phyloP scores from a whole-genome alignment of 2,888 invertebrate species.

The Tiliacea citrago region DNA sequence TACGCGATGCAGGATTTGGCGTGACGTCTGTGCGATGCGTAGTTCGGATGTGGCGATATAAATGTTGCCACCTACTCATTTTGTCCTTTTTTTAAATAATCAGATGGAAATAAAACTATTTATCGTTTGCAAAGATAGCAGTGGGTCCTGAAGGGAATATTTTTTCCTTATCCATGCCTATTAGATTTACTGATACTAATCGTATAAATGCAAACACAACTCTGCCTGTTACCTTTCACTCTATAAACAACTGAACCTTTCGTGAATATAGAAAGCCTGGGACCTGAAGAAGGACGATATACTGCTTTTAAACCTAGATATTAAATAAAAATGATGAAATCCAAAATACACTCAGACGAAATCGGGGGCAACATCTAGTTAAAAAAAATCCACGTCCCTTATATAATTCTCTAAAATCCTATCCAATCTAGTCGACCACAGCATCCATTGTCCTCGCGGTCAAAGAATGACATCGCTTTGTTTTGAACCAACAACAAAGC shows the following conservation, averaged over 20 bases:
- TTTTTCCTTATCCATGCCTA: background rate
- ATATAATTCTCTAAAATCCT: slow-evolving; percentile 21
- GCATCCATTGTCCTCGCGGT: slow-evolving; percentile 32
- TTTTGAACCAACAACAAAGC: slow-evolving; percentile 73
- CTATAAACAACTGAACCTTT: background rate
- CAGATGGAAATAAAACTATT: background rate
- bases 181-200: background rate
- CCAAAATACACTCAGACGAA: background rate
- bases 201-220: background rate
- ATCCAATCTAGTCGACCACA: slow-evolving; percentile 27
- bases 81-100: background rate
- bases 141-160: background rate
- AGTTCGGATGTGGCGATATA: too few relatives aligned
- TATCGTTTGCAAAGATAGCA: background rate
- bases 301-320: background rate
- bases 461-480: slow-evolving; percentile 71
- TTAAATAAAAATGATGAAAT: background rate
- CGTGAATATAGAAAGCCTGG: background rate
- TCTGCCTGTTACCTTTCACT: background rate
- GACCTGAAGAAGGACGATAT: background rate
- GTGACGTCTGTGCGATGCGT: too few relatives aligned
- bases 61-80: background rate
- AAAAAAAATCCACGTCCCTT: background rate
- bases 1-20: too few relatives aligned
- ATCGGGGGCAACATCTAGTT: background rate